Evolutionary conservation across 2,797 vertebrate genomes (phyloP).

Genomic region (Gouania willdenowi): DNA sequence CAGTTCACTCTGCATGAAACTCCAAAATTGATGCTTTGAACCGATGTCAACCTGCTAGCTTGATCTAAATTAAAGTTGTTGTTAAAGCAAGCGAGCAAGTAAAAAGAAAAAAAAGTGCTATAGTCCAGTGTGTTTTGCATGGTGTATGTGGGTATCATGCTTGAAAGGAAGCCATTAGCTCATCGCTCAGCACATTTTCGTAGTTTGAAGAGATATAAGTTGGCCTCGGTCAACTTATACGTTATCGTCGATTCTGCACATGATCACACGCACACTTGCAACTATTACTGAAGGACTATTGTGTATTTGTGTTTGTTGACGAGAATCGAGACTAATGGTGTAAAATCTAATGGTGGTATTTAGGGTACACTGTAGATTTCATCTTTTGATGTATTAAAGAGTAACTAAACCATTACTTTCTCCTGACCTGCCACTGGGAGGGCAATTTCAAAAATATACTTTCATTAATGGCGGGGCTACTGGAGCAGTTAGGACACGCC

Average conservation of each 20-base stretch:
- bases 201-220: constrained; percentile 6
- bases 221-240: constrained; percentile 2
- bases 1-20: constrained; percentile 18
- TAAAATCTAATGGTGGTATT: constrained; percentile 22
- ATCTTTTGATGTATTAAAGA: no score
- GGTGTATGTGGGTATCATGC: constrained; percentile 57
- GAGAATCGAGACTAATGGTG: constrained; percentile 10
- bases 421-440: no score
- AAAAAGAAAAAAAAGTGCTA: constrained; percentile 24
- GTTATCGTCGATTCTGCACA: constrained; percentile 11
- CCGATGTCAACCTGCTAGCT: no score
- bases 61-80: constrained; percentile 13
- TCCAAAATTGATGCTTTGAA: constrained; percentile 26
- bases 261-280: constrained; percentile 25
- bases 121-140: constrained; percentile 61
- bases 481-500: no score
- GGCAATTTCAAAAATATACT: no score
- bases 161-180: constrained; percentile 63
- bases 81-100: constrained; percentile 20
- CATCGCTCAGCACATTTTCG: constrained; percentile 16
- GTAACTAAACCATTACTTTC: no score
- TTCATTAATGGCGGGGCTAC: no score
- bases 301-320: constrained; percentile 30
- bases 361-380: no score
- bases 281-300: constrained; percentile 9